Evolutionary conservation across 2,888 invertebrate species (phyloP).

Genomic region (Spicauda simplicius): DNA sequence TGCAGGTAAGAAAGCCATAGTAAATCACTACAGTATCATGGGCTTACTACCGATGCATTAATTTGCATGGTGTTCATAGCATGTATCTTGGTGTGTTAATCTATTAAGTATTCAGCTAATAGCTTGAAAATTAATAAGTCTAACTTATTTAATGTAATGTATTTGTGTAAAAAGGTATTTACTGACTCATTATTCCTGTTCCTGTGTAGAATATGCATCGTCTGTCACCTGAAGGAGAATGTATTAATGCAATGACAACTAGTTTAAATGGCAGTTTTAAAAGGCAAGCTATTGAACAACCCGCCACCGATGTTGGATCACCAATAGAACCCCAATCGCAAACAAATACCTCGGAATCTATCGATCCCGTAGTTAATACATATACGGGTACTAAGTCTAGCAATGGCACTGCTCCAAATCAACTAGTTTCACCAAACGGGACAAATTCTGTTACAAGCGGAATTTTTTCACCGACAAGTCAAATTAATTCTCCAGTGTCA

Average conservation of each 20-base stretch:
- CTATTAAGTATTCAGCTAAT: slow-evolving; percentile 45
- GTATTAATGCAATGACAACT: slow-evolving; percentile 86
- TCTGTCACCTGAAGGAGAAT: slow-evolving; percentile 89
- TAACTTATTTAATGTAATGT: slow-evolving; percentile 36
- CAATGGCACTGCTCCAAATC: slow-evolving; percentile 69
- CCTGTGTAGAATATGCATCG: slow-evolving; percentile 87
- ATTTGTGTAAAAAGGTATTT: slow-evolving; percentile 42
- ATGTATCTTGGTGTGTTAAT: slow-evolving; percentile 45
- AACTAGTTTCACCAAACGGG: slow-evolving; percentile 78
- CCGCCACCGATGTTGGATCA: slow-evolving; percentile 68
- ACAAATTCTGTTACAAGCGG: slow-evolving; percentile 82
- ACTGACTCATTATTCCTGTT: slow-evolving; percentile 68
- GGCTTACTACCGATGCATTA: slow-evolving; percentile 40
- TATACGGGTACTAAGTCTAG: slow-evolving; percentile 65
- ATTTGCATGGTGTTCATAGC: slow-evolving; percentile 55
- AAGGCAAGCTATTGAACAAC: slow-evolving; percentile 81
- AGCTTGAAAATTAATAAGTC: slow-evolving; percentile 42
- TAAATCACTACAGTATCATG: slow-evolving; percentile 35
- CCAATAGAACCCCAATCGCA: slow-evolving; percentile 74
- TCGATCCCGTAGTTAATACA: slow-evolving; percentile 71
- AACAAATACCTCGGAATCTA: slow-evolving; percentile 71
- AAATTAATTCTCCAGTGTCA: slow-evolving; percentile 81
- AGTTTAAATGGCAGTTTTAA: slow-evolving; percentile 88
- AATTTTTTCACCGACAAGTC: slow-evolving; percentile 82
- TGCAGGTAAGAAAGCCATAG: slow-evolving; percentile 67